Base-by-base conservation (phyloP, 2,113 vertebrate genomes). In the Istiophorus platypterus region DNA sequence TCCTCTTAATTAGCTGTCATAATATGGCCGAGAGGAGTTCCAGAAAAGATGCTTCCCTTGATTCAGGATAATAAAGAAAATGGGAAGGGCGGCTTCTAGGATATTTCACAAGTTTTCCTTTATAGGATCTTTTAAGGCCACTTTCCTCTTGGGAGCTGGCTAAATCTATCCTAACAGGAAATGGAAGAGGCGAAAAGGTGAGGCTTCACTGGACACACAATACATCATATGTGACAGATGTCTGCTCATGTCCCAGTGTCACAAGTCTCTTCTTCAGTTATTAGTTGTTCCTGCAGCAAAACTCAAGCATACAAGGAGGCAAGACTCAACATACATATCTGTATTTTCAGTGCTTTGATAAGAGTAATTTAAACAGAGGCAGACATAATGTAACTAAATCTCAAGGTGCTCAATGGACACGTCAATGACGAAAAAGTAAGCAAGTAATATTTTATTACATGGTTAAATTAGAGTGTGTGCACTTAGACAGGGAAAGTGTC, bases 1-100 rank as follows among this genome's bases (percentile, higher is more conserved):
- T 81, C 74, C 64, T 90, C 65, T 90, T 93, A 94, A 94, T 95
- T 93, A 95, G 93, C 92, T 94, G 94, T 95, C 94, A 94, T 58
- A 92, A 85, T 86, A 90, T 91, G 89, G 92, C 94, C 88, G 2
- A 87, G 82, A 93, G 91, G 86, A 85, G 82, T 82, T 93, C 86
- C 82, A 89, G 65, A 92, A 93, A 88, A 88, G 80, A 92, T 76
- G 72, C 78, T 89, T 92, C 91, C 88, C 88, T 78, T 81, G 91
- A 86, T 84, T 66, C 79, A 52, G 76, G 70, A 88, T 80, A 84
- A 73, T 51, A 67, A 76, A 81, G 81, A 80, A 82, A 54, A 75
- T 20, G 72, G 52, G 78, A 69, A 64, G 61, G 61, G 8, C 70
- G 81, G 80, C 90, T 89, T 92, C 89, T 80, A 91, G 89, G 87